Evolutionary conservation across 1,140 invertebrate species (phyloP).

Genomic region (Trichogramma pretiosum): DNA sequence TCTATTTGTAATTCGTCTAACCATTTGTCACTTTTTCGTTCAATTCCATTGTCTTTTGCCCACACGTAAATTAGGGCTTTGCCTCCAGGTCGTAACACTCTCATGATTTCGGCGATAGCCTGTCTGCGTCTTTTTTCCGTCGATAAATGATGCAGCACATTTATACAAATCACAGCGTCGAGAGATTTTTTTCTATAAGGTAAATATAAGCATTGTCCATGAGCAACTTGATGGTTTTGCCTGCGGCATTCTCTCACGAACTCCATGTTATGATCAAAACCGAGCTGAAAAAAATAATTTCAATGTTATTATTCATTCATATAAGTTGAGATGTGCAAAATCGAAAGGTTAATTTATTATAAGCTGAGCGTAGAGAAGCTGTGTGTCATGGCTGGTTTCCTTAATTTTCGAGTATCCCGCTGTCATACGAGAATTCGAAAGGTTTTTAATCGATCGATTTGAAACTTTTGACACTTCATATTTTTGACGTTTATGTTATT

Average conservation of each 20-base stretch:
- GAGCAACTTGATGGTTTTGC: conserved; percentile 47
- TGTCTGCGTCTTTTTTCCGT: conserved; percentile 63
- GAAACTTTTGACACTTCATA: no score
- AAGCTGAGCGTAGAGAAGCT: no score
- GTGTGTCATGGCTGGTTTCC: no score
- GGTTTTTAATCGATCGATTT: no score
- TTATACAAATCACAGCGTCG: conserved; percentile 85
- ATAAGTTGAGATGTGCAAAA: no score
- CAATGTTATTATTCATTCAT: conserved; percentile 14
- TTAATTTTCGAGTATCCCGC: no score
- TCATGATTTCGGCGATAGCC: conserved; percentile 67
- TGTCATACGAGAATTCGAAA: no score
- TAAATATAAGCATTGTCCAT: conserved; percentile 64
- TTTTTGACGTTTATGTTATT: no score
- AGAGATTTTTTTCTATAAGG: conserved; percentile 58
- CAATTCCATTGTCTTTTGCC: conserved; percentile 80
- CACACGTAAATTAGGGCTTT: conserved; percentile 84
- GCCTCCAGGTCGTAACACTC: conserved; percentile 64
- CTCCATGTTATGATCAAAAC: conserved; percentile 74
- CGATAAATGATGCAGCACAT: conserved; percentile 89
- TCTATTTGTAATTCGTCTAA: conserved; percentile 24
- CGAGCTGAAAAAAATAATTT: conserved; percentile 51
- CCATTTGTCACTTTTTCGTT: conserved; percentile 38
- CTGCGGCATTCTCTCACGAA: conserved; percentile 60
- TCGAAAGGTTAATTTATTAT: no score